Evolutionary conservation across 2,797 vertebrate genomes (phyloP), one percentile per base, ranked within the genome.

Genomic region (Clamator glandarius): DNA sequence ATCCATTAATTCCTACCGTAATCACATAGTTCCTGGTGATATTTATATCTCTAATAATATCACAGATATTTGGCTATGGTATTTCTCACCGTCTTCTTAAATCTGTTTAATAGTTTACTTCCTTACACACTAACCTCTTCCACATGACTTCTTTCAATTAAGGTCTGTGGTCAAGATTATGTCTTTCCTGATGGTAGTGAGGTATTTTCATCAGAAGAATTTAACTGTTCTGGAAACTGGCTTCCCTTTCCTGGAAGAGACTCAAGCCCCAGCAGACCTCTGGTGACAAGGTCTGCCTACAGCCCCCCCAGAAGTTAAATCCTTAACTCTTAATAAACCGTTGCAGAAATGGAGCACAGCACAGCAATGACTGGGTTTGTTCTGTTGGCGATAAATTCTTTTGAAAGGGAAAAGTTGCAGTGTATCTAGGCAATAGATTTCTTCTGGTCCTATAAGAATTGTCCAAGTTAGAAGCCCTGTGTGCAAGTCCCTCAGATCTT

Each of bases 31-130:
- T 95, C 16, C 36, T 76, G 20, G 31, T 80, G 63, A 57, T 84
- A 59, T 21, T 73, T 86, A 13, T 66, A 84, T 59, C 46, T 89
- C 39, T 76, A 79, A 70, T 48, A 73, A 41, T 96, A 87, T 91
- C 75, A 80, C 59, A 89, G 61, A 74, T 93, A 85, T 66, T 76
- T 87, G 64, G n/a, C 52, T 80, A 64, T 91, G 81, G 28, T 84
- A 63, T 91, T 94, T 95, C 48, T 94, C 81, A 80, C 75, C 85
- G 92, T 75, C 81, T 82, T 64, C 20, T 64, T 64, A 87, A 52
- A 84, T 77, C 39, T 10, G 9, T 89, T 81, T 75, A 66, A 24
- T 55, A 42, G 19, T 84, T 85, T 67, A 62, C 17, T 5, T 62
- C 44, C 25, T 66, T 41, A 41, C 10, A 9, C 15, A 36, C 67